Evolutionary conservation across 1,140 invertebrate species (phyloP).

Genomic region (Pemphigus obesinymphae): DNA sequence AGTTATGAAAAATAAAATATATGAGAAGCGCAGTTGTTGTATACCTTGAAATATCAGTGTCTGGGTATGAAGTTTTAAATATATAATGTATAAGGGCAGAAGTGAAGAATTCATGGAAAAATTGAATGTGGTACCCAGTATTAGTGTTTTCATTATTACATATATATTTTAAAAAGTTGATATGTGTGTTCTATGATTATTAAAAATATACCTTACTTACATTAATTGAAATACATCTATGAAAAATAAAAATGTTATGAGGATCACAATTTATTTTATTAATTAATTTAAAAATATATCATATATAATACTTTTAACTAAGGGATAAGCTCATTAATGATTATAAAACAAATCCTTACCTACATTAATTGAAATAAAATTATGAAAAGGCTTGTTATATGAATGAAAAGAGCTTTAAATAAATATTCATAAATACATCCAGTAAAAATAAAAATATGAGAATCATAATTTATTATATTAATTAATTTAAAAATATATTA

Average conservation of each 20-base stretch:
- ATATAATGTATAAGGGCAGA: no score
- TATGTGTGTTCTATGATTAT: slow-evolving; percentile 15
- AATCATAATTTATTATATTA: not conserved
- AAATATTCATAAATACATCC: no score
- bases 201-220: slow-evolving; percentile 6
- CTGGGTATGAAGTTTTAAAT: no score
- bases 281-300: not conserved
- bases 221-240: not conserved
- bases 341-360: not conserved
- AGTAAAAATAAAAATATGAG: not conserved
- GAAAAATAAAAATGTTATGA: not conserved
- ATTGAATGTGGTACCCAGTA: no score
- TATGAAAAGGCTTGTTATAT: not conserved
- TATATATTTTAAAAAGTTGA: not conserved
- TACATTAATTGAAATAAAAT: slow-evolving; percentile 2
- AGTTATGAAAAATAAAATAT: not conserved
- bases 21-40: no score
- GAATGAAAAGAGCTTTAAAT: not conserved
- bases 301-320: not conserved
- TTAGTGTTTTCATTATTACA: no score
- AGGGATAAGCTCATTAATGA: not conserved
- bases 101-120: no score
- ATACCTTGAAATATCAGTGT: no score
- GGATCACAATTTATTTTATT: no score
- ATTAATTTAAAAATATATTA: not conserved